Evolutionary conservation across 2,797 vertebrate genomes (phyloP), one percentile per base, ranked within the genome.

Genomic region (Protosalanx chinensis): DNA sequence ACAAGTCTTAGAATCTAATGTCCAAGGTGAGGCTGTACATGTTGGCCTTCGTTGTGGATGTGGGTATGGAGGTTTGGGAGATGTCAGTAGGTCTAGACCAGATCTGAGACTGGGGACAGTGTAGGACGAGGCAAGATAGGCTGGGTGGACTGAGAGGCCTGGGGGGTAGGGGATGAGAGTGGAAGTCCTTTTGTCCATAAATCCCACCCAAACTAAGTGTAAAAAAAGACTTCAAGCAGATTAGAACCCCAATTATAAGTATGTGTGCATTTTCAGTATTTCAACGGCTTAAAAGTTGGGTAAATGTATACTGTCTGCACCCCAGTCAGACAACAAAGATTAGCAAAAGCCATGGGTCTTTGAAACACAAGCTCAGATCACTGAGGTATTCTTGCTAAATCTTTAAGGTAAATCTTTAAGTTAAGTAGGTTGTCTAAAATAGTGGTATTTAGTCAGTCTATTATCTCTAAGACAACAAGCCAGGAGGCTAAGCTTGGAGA

Each of bases 121-220:
- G 15, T n/a, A 16, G 51, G 51, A 56, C 3, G 15, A 56, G 51
- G 51, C 51, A n/a, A 5, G 51, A n/a, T 10, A 1, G 46, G 15
- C 15, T 56, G 51, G 15, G 51, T 3, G 51, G 63, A 12, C 2
- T 16, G 53, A 67, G 65, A 20, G 29, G 57, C 59, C 15, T 8
- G 64, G 32, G 32, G 20, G 41, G n/a, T 66, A 70, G 49, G 71
- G 46, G 53, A 20, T 53, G 57, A 35, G 41, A 61, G 51, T 12
- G 32, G 51, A 70, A 59, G n/a, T 18, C 35, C 62, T 64, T 67
- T 72, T 73, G 67, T 76, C 58, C 27, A 29, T 27, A 73, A 71
- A 63, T 70, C 64, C 58, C 49, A 32, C 27, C 53, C 33, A 72
- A 69, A 35, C 13, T 57, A 32, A 41, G 58, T 65, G 72, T 67